phyloP scores from a whole-genome alignment of 2,113 vertebrate genomes.

The Leucoraja erinaceus region DNA sequence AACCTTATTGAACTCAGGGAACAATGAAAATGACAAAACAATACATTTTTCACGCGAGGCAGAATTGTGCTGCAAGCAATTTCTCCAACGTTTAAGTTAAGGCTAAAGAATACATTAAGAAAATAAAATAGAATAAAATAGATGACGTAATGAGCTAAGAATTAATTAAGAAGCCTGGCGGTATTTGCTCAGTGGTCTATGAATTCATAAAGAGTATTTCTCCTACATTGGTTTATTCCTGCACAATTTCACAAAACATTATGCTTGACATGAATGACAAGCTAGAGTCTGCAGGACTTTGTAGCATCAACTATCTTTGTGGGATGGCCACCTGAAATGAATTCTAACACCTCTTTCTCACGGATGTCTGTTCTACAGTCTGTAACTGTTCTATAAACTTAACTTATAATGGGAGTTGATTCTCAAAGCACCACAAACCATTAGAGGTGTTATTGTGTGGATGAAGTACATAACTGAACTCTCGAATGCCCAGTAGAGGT shows the following conservation, averaged over 20 bases:
- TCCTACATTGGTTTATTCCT: too few relatives aligned
- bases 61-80: background rate
- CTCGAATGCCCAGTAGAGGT: background rate
- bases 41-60: background rate
- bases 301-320: background rate
- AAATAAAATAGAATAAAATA: background rate
- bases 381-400: background rate
- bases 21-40: background rate
- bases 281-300: background rate
- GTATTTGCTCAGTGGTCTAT: background rate
- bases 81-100: background rate
- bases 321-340: background rate
- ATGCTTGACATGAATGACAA: background rate
- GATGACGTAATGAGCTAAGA: too few relatives aligned
- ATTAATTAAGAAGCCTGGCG: background rate
- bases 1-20: slow-evolving; percentile 9
- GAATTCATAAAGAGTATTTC: background rate
- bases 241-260: background rate
- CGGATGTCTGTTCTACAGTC: background rate
- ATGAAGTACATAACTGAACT: background rate
- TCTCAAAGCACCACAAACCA: background rate
- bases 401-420: background rate
- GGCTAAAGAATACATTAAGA: background rate
- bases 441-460: background rate
- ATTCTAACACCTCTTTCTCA: background rate